phyloP scores from a whole-genome alignment of 2,888 invertebrate species.

The Nysson spinosus region DNA sequence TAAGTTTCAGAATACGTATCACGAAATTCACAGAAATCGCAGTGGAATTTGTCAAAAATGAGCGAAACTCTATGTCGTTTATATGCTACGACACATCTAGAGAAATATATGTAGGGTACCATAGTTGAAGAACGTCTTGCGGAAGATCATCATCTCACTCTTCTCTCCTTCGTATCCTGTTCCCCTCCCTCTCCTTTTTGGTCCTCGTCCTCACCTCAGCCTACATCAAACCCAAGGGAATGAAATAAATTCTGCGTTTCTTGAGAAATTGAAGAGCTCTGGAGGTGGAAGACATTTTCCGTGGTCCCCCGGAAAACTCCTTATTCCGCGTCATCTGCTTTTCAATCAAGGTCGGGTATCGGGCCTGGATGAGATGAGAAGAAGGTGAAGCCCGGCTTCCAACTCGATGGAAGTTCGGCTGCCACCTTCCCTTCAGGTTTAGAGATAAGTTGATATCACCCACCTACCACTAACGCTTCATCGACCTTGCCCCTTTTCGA shows the following conservation, averaged over 20 bases:
- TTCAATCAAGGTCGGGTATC: slow-evolving; percentile 68
- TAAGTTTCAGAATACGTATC: background rate
- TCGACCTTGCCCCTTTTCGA: slow-evolving; percentile 43
- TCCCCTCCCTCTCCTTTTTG: slow-evolving; percentile 10
- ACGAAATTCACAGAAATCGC: no score
- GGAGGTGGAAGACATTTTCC: slow-evolving; percentile 63
- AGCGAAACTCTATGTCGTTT: slow-evolving; percentile 5
- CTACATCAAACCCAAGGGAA: slow-evolving; percentile 53
- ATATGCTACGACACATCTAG: slow-evolving; percentile 20
- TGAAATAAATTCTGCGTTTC: slow-evolving; percentile 68
- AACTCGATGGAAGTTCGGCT: slow-evolving; percentile 34
- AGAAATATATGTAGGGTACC: slow-evolving; percentile 16
- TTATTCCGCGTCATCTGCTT: slow-evolving; percentile 67
- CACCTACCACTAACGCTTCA: slow-evolving; percentile 37
- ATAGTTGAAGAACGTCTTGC: slow-evolving; percentile 28
- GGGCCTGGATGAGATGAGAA: slow-evolving; percentile 55
- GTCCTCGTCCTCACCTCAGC: slow-evolving; percentile 41
- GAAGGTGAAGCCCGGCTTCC: slow-evolving; percentile 46
- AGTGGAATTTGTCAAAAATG: slow-evolving; percentile 1
- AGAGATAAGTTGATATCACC: slow-evolving; percentile 57
- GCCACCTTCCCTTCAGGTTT: slow-evolving; percentile 46
- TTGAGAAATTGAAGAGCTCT: slow-evolving; percentile 65
- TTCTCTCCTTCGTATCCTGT: slow-evolving; percentile 1
- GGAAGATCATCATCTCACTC: slow-evolving; percentile 39
- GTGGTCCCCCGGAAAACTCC: slow-evolving; percentile 61